These are phyloP conservation scores for Brachirus orientalis DNA, from an alignment of 2,113 vertebrate genomes.

Conservation along the genomic window DNA sequence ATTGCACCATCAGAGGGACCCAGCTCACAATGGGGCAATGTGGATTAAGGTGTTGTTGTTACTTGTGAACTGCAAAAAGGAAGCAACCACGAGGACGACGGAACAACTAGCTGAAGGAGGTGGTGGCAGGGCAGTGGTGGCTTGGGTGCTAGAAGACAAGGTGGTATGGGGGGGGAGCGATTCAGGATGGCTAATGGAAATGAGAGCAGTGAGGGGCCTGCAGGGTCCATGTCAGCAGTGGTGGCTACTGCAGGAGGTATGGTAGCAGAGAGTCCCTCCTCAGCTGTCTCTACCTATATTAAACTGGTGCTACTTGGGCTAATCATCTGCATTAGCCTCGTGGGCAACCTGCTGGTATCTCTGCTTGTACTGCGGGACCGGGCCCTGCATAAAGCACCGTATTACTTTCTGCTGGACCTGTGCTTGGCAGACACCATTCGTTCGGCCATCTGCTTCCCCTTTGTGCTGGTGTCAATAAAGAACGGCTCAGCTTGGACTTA, in stretches of 20 bases:
- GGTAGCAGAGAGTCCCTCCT: conserved; percentile 76
- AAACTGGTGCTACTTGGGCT: conserved; percentile 88
- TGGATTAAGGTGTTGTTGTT: conserved; percentile 65
- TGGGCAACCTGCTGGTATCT: conserved; percentile 88
- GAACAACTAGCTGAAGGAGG: conserved; percentile 56
- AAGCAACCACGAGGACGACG: conserved; percentile 78
- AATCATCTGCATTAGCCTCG: conserved; percentile 90
- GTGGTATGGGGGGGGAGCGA: conserved; percentile 44
- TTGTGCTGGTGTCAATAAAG: conserved; percentile 89
- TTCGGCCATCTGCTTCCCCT: conserved; percentile 90
- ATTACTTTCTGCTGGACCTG: conserved; percentile 91
- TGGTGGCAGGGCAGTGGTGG: conserved; percentile 57
- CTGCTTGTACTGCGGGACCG: conserved; percentile 89
- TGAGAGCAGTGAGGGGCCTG: conserved; percentile 77
- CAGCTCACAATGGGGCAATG: conserved; percentile 74
- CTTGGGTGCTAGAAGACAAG: conserved; percentile 37
- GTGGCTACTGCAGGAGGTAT: conserved; percentile 80
- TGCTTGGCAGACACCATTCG: conserved; percentile 90
- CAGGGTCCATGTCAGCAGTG: conserved; percentile 72
- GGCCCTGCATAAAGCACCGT: conserved; percentile 89
- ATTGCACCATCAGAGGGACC: conserved; percentile 32
- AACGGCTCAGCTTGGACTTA: conserved; percentile 91
- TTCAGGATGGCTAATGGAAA: conserved; percentile 84
- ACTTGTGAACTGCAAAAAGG: conserved; percentile 64
- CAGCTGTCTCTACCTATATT: conserved; percentile 84